phyloP scores from a whole-genome alignment of 2,888 invertebrate genomes.

The Cyclophora albipunctata region DNA sequence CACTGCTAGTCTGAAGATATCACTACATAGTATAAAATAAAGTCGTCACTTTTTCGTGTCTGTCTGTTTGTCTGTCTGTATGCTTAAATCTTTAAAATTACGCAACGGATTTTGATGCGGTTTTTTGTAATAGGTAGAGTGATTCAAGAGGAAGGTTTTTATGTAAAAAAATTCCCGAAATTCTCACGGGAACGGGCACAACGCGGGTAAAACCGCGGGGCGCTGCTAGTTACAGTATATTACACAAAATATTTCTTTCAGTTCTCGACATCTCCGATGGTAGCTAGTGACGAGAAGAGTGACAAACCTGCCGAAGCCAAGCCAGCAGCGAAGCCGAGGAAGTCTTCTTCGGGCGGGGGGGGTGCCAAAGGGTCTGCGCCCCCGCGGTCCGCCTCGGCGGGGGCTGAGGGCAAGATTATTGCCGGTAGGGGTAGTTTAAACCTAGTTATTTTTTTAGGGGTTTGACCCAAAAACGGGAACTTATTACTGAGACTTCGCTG shows the following conservation, averaged over 20 bases:
- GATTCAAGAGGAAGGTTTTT: too few relatives aligned
- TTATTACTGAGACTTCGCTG: too few relatives aligned
- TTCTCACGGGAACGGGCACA: too few relatives aligned
- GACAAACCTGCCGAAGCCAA: neutral
- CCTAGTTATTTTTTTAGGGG: neutral
- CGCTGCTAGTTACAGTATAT: neutral
- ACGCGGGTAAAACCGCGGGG: too few relatives aligned
- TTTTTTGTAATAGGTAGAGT: too few relatives aligned
- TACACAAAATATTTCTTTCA: constrained; percentile 2
- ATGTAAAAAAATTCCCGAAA: too few relatives aligned
- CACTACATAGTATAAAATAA: too few relatives aligned
- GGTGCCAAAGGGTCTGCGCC: constrained; percentile 13
- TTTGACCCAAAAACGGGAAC: neutral
- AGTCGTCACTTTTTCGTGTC: too few relatives aligned
- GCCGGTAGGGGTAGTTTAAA: constrained; percentile 33
- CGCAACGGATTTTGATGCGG: too few relatives aligned
- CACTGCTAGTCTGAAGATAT: too few relatives aligned
- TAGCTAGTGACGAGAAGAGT: constrained; percentile 1
- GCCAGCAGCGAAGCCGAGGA: neutral
- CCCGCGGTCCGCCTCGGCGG: constrained; percentile 26
- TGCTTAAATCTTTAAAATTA: too few relatives aligned
- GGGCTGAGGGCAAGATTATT: constrained; percentile 45
- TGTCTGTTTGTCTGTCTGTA: too few relatives aligned
- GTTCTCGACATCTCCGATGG: constrained; percentile 15
- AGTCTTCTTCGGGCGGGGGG: neutral